Evolutionary conservation across 2,113 vertebrate species (phyloP).

Genomic region (Semnopithecus entellus): DNA sequence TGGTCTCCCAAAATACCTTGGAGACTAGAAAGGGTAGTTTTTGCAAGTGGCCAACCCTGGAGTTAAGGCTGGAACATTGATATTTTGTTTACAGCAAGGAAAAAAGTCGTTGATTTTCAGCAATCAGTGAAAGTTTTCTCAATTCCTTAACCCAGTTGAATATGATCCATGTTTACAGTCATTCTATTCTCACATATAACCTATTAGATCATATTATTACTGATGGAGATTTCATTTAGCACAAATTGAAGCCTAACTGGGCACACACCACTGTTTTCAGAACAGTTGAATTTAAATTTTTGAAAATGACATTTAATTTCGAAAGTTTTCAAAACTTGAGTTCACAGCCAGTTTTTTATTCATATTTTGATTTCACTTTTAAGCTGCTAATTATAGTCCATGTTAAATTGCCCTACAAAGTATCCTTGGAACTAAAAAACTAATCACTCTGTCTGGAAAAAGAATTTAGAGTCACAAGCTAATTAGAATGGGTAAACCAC

Average conservation of each 20-base stretch:
- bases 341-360: constrained; percentile 29
- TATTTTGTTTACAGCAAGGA: constrained; percentile 16
- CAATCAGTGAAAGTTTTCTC: not conserved
- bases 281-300: not conserved
- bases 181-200: constrained; percentile 3
- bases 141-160: not conserved
- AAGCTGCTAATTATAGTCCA: not conserved
- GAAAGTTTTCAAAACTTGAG: constrained; percentile 12
- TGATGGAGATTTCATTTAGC: not conserved
- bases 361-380: constrained; percentile 22
- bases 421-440: constrained; percentile 14
- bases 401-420: not conserved
- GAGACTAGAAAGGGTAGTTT: not conserved
- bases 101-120: not conserved
- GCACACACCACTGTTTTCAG: not conserved
- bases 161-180: not conserved
- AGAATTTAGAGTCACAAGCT: not conserved
- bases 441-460: not conserved
- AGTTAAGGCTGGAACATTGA: not conserved
- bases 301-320: constrained; percentile 20
- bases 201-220: not conserved
- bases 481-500: not conserved
- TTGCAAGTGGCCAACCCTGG: not conserved
- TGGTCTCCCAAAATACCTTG: not conserved
- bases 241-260: not conserved